Percentiles rank a stretch among this genome's conserved stretches.
These are phyloP conservation scores for Beroe ovata DNA, from an alignment of 37 sponge, comb jelly and placozoan genomes.

Conservation along the genomic window DNA sequence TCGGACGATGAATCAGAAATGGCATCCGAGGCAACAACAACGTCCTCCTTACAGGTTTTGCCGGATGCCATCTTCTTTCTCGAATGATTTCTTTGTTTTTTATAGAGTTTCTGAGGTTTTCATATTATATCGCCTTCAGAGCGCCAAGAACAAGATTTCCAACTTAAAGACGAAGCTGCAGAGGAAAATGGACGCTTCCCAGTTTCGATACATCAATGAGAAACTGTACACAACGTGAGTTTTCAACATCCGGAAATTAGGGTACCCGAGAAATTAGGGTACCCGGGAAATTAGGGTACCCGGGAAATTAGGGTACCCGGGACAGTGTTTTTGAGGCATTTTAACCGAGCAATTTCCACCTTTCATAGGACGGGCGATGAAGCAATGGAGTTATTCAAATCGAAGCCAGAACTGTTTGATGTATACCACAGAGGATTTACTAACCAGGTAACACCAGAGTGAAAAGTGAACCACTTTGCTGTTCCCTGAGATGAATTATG, in stretches of 20 bases:
- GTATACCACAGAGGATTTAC: conserved; percentile 87
- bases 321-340: too few relatives aligned
- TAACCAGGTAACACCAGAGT: conserved; percentile 74
- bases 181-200: conserved; percentile 73
- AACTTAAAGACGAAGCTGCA: conserved; percentile 54
- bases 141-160: conserved; percentile 4
- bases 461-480: too few relatives aligned
- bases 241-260: too few relatives aligned
- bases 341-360: background rate
- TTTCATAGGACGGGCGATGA: conserved; percentile 23
- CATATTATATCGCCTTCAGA: too few relatives aligned
- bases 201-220: conserved; percentile 93
- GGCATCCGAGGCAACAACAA: background rate
- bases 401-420: conserved; percentile 78
- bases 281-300: too few relatives aligned
- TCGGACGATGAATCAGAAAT: background rate
- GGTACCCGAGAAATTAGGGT: too few relatives aligned
- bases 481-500: too few relatives aligned
- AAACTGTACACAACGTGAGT: conserved; percentile 83
- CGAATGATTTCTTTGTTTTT: too few relatives aligned
- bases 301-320: too few relatives aligned
- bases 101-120: too few relatives aligned
- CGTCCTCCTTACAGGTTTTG: background rate
- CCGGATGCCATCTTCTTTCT: too few relatives aligned
- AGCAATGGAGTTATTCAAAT: conserved; percentile 78